A percentile compares a stretch with the other conserved stretches of the same genome.
These are phyloP conservation scores for Acanthosoma haemorrhoidale DNA, from an alignment of 2,888 invertebrate species.

Conservation along the genomic window DNA sequence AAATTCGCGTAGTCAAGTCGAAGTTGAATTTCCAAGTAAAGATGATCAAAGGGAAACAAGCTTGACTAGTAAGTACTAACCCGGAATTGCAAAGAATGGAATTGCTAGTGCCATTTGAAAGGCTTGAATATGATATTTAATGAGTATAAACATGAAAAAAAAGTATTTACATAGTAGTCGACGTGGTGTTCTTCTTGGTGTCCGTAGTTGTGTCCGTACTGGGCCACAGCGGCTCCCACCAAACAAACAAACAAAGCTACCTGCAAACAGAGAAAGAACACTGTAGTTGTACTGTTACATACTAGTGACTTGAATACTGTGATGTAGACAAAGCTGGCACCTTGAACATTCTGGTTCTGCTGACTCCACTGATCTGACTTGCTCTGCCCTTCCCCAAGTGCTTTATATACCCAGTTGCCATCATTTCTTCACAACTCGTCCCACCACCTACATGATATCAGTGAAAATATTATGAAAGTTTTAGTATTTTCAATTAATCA, in stretches of 20 bases:
- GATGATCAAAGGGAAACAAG: too few relatives aligned
- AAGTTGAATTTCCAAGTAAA: too few relatives aligned
- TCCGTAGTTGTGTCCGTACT: slow-evolving; percentile 36
- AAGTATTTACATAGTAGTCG: slow-evolving; percentile 36
- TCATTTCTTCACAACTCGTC: background rate
- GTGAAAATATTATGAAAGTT: too few relatives aligned
- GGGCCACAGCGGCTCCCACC: slow-evolving; percentile 32
- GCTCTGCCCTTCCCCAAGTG: background rate
- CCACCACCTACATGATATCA: too few relatives aligned
- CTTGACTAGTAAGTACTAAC: too few relatives aligned
- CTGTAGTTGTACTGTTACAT: too few relatives aligned
- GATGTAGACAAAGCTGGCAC: background rate
- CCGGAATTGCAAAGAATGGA: too few relatives aligned
- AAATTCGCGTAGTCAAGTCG: too few relatives aligned
- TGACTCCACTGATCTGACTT: background rate
- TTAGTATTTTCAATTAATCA: too few relatives aligned
- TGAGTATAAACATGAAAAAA: background rate
- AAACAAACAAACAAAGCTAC: slow-evolving; percentile 23
- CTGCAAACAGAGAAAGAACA: too few relatives aligned
- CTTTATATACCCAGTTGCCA: background rate
- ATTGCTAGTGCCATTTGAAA: too few relatives aligned
- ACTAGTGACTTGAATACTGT: too few relatives aligned
- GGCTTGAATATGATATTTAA: background rate
- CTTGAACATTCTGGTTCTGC: slow-evolving; percentile 30
- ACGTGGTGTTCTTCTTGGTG: slow-evolving; percentile 35